These are phyloP conservation scores for Ditylenchus dipsaci DNA, from an alignment of 1,140 invertebrate species.

Conservation along the genomic window DNA sequence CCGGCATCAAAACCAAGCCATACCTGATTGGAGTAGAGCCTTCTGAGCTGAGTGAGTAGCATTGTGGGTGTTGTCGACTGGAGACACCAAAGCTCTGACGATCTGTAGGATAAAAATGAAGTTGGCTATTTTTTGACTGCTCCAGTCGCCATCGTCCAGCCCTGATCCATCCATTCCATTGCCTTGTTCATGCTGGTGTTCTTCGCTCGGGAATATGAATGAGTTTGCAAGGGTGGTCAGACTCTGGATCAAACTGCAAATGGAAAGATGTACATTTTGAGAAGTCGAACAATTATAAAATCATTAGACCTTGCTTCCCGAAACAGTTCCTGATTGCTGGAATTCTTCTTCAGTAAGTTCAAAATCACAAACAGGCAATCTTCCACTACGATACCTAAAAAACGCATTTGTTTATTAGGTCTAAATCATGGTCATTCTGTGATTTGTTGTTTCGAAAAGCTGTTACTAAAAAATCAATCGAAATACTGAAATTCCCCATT, in stretches of 20 bases:
- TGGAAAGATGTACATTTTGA: no score
- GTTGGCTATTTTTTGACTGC: constrained; percentile 87
- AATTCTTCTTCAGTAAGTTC: constrained; percentile 87
- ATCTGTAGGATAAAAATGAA: constrained; percentile 82
- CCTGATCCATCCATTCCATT: constrained; percentile 60
- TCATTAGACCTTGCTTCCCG: constrained; percentile 73
- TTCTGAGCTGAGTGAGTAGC: constrained; percentile 78
- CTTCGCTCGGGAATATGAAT: constrained; percentile 75
- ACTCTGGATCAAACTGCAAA: constrained; percentile 75
- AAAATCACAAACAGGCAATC: constrained; percentile 91
- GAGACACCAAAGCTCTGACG: constrained; percentile 79
- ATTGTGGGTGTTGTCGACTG: constrained; percentile 73
- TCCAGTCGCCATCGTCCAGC: constrained; percentile 71
- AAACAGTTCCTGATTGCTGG: constrained; percentile 96
- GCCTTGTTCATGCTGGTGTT: constrained; percentile 31
- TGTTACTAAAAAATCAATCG: no score
- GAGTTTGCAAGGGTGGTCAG: constrained; percentile 65
- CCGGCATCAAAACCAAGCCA: no score
- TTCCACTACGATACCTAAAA: constrained; percentile 81
- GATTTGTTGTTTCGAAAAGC: no score
- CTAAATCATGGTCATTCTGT: no score
- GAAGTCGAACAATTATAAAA: no score
- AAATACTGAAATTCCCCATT: no score
- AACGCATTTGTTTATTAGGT: no score
- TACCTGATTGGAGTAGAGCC: constrained; percentile 77